These are phyloP conservation scores for Pithys albifrons DNA, from an alignment of 2,113 vertebrate species.

Conservation along the genomic window DNA sequence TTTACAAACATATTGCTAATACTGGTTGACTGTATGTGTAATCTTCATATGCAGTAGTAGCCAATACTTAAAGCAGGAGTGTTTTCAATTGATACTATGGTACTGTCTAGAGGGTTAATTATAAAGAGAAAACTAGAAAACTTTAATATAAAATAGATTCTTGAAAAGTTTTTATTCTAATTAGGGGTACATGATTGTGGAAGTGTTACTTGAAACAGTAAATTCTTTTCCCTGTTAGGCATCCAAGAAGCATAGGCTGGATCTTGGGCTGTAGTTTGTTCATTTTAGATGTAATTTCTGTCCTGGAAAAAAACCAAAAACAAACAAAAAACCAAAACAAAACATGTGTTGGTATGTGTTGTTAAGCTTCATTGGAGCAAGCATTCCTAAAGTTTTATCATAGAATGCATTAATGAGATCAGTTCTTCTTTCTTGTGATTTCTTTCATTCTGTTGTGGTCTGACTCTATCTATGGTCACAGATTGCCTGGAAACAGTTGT, in stretches of 20 bases:
- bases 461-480: background rate
- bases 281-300: background rate
- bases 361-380: background rate
- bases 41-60: background rate
- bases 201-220: background rate
- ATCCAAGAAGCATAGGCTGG: rapidly evolving
- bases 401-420: background rate
- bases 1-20: background rate
- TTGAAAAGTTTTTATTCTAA: background rate
- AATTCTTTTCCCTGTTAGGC: background rate
- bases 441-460: background rate
- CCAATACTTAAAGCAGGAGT: background rate
- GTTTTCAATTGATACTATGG: background rate
- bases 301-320: no score
- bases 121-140: background rate
- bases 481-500: background rate
- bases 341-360: background rate
- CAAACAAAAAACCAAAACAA: no score
- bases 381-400: background rate
- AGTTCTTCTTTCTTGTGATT: background rate
- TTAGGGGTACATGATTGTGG: background rate
- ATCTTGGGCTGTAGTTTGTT: background rate
- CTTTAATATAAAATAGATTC: background rate
- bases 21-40: background rate
- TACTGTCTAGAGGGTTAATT: background rate